Conservation (phyloP, 2,797 vertebrate species). For the Potorous gilbertii region DNA sequence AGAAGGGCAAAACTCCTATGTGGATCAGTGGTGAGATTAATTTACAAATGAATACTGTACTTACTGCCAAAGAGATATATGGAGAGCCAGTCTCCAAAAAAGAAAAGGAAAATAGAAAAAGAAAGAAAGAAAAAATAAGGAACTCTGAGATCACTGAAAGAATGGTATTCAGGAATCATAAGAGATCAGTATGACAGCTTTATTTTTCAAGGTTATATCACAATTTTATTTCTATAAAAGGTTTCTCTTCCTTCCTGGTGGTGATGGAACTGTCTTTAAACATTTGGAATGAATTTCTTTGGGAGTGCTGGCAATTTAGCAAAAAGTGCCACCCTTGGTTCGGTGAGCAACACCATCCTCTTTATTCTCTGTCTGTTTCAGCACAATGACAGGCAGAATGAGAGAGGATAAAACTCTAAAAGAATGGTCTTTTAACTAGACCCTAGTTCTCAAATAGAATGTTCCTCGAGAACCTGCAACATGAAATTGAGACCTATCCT, state of each 20-base stretch:
- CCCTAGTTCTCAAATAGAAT: slow-evolving; percentile 43
- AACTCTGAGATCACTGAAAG: not conserved
- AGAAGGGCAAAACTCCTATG: not conserved
- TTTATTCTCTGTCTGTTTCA: not conserved
- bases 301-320: not conserved
- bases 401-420: slow-evolving; percentile 61
- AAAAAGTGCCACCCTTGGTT: not conserved
- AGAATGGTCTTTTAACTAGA: slow-evolving; percentile 43
- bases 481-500: slow-evolving; percentile 55
- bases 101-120: not conserved
- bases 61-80: not conserved
- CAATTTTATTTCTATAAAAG: not conserved
- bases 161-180: not conserved
- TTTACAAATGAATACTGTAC: not conserved
- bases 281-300: not conserved
- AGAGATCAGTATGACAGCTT: not conserved
- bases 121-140: not conserved
- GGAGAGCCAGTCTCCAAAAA: not conserved
- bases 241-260: not conserved
- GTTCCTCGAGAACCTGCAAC: slow-evolving; percentile 29
- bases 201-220: not conserved
- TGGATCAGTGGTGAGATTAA: not conserved
- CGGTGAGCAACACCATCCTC: not conserved
- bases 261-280: slow-evolving; percentile 5
- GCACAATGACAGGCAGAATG: slow-evolving; percentile 44